Base-by-base conservation (phyloP, 2,113 vertebrate genomes). In the Periophthalmodon schlosseri region DNA sequence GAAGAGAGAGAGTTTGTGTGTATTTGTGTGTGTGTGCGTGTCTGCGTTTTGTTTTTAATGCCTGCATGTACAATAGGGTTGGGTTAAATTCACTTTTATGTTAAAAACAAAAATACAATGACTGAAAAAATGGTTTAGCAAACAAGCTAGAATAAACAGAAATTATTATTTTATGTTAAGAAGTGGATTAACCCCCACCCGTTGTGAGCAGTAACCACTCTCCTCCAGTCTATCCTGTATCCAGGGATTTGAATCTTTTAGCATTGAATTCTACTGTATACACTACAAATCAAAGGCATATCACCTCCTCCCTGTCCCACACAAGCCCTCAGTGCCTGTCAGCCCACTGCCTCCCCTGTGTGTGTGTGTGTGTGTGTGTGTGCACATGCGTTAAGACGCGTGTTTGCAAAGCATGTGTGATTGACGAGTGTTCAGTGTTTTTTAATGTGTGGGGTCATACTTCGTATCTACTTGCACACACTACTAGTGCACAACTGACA, bases 401-500 rank as follows among this genome's bases (percentile, higher is more conserved):
- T 84, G 88, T 87, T 76, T 72, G 82, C 79, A 72, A 67, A 78
- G 78, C 60, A 80, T 49, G 85, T 74, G 76, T 54, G 77, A 86
- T 67, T 71, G 82, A 78, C 63, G 85, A 88, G 87, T 80, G 88
- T 88, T 79, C 71, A 74, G 80, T 84, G 84, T 91, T 96, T 97
- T 63, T 86, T 95, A 95, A 94, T 96, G 96, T 92, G 95, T 90
- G 88, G 84, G 82, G 87, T 93, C 83, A 86, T 96, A 96, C 96
- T 91, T 96, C 95, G 95, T 96, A 96, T 93, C 94, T 96, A 95
- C 94, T 93, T 95, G 95, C 95, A 95, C 96, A 97, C 95, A 95
- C 94, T 94, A 94, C 95, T 94, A 96, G 96, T 97, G 96, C 96
- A 96, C 95, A 96, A 96, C 96, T 98, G 96, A 96, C 96, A 96